phyloP scores from a whole-genome alignment of 2,797 vertebrate genomes.

The Hozukius guyotensis region DNA sequence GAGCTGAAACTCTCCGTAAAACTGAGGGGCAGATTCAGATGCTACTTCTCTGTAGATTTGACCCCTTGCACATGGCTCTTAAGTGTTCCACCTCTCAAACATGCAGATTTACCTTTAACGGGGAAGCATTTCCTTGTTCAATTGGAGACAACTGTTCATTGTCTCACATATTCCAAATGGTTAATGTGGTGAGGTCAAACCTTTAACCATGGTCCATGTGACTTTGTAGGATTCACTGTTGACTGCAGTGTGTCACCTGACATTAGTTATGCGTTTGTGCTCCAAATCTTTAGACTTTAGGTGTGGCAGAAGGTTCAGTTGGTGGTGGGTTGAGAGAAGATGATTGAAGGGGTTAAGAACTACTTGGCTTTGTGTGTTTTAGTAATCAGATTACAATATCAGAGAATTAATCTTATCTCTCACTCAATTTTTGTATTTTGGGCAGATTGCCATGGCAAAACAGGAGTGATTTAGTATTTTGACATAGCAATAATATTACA shows the following conservation, averaged over 20 bases:
- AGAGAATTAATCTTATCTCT: background rate
- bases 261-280: background rate
- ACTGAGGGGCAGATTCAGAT: background rate
- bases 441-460: background rate
- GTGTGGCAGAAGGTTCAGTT: background rate
- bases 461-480: background rate
- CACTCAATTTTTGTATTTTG: background rate
- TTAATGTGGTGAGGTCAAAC: conserved; percentile 15
- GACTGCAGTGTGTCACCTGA: conserved; percentile 23
- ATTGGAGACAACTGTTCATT: background rate
- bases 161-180: background rate
- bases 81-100: background rate
- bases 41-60: background rate
- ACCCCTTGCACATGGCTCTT: background rate
- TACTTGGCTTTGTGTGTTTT: background rate
- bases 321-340: background rate
- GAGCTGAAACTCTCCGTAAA: background rate
- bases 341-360: background rate
- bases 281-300: background rate
- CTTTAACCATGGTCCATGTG: conserved; percentile 24
- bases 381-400: background rate
- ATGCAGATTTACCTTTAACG: background rate
- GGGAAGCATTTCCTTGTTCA: background rate
- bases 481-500: background rate
- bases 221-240: conserved; percentile 1